Percentiles rank a stretch among this genome's conserved stretches.
phyloP scores from a whole-genome alignment of 2,113 vertebrate species.

The Pseudonaja textilis region DNA sequence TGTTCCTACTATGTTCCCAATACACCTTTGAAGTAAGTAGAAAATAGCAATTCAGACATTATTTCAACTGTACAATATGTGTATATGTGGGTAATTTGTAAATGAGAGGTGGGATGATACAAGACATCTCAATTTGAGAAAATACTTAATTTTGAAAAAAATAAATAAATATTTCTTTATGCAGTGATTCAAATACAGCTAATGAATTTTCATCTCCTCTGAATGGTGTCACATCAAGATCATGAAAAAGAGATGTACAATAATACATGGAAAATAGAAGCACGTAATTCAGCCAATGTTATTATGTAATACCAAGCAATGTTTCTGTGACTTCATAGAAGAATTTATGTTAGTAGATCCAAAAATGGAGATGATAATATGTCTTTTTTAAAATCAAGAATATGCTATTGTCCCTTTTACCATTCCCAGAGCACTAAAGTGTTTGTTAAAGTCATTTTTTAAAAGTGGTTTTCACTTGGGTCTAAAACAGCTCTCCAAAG shows the following conservation, averaged over 20 bases:
- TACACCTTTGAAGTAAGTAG: slow-evolving; percentile 50
- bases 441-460: not conserved
- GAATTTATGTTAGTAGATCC: not conserved
- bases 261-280: not conserved
- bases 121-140: not conserved
- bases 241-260: not conserved
- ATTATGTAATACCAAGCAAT: not conserved
- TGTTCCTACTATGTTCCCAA: slow-evolving; percentile 43
- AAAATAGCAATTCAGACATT: slow-evolving; percentile 46
- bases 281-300: not conserved
- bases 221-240: not conserved
- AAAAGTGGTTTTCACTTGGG: not conserved
- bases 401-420: not conserved
- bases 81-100: not conserved
- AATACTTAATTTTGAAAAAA: not conserved
- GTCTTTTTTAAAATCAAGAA: not conserved
- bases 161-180: not conserved
- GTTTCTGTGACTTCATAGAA: not conserved
- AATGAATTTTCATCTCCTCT: not conserved
- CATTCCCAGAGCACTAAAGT: not conserved
- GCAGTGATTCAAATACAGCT: not conserved
- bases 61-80: slow-evolving; percentile 29
- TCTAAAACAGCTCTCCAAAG: not conserved
- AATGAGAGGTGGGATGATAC: slow-evolving; percentile 9
- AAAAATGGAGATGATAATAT: not conserved